phyloP scores from a whole-genome alignment of 1,140 invertebrate genomes.

The Leptopilina boulardi region DNA sequence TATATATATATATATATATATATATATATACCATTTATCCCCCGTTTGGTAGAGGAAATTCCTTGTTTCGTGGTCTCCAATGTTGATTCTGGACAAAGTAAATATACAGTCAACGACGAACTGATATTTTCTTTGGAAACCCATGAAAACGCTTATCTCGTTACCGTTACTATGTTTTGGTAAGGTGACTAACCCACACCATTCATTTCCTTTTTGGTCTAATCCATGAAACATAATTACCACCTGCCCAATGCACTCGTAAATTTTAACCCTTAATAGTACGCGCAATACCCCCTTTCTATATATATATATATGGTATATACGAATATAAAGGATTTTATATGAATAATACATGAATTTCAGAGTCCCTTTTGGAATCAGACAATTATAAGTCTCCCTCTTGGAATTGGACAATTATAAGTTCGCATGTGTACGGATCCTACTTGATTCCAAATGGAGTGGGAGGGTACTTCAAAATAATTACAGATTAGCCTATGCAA shows the following conservation, averaged over 20 bases:
- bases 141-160: conserved; percentile 55
- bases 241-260: conserved; percentile 47
- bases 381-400: conserved; percentile 36
- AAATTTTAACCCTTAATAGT: conserved; percentile 28
- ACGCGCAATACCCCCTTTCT: background rate
- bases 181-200: conserved; percentile 42
- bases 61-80: conserved; percentile 40
- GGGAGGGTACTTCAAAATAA: conserved; percentile 10
- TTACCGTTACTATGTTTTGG: conserved; percentile 56
- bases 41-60: conserved; percentile 47
- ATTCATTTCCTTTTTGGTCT: conserved; percentile 22
- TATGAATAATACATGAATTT: conserved; percentile 61
- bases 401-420: conserved; percentile 34
- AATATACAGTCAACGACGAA: conserved; percentile 42
- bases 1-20: conserved; percentile 31
- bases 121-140: conserved; percentile 58
- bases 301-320: too few relatives aligned
- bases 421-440: conserved; percentile 18
- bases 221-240: conserved; percentile 59
- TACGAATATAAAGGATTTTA: conserved; percentile 57
- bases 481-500: conserved; percentile 32
- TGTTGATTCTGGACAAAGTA: conserved; percentile 53
- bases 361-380: conserved; percentile 43
- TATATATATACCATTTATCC: too few relatives aligned
- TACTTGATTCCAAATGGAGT: background rate